These are phyloP conservation scores for Melolontha melolontha DNA, from an alignment of 2,888 invertebrate species.

Conservation along the genomic window DNA sequence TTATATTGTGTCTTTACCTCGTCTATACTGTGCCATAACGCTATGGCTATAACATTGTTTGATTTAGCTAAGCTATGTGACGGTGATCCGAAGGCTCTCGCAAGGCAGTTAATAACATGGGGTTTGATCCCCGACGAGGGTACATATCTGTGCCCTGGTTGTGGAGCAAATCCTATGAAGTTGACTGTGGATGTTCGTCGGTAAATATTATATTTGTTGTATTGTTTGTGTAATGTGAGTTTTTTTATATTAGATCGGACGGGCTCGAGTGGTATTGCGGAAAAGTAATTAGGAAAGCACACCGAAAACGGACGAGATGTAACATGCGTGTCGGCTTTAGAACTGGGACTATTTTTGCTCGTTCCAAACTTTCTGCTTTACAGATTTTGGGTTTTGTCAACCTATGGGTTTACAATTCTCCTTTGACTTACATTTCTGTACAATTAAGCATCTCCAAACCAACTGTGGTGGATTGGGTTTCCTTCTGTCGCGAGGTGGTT, in stretches of 20 bases:
- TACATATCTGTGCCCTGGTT: too few species aligned
- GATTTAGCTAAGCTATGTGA: too few species aligned
- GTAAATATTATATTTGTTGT: too few species aligned
- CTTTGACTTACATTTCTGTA: background rate
- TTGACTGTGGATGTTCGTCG: too few species aligned
- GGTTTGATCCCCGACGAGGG: too few species aligned
- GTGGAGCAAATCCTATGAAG: too few species aligned
- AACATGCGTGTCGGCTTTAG: background rate
- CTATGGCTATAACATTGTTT: too few species aligned
- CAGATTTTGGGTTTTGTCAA: constrained; percentile 10
- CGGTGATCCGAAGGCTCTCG: too few species aligned
- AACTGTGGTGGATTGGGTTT: constrained; percentile 19
- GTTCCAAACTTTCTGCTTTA: background rate
- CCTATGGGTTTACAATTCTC: background rate
- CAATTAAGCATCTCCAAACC: background rate
- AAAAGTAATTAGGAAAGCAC: background rate
- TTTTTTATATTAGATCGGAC: background rate
- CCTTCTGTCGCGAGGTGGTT: constrained; percentile 24
- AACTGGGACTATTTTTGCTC: background rate
- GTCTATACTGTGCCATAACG: too few species aligned
- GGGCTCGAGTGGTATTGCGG: constrained; percentile 6
- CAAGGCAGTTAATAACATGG: too few species aligned
- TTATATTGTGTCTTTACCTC: too few species aligned
- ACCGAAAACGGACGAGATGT: background rate
- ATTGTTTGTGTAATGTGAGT: too few species aligned